Conservation (phyloP, 1,140 invertebrate genomes). For the Aplysia californica region DNA sequence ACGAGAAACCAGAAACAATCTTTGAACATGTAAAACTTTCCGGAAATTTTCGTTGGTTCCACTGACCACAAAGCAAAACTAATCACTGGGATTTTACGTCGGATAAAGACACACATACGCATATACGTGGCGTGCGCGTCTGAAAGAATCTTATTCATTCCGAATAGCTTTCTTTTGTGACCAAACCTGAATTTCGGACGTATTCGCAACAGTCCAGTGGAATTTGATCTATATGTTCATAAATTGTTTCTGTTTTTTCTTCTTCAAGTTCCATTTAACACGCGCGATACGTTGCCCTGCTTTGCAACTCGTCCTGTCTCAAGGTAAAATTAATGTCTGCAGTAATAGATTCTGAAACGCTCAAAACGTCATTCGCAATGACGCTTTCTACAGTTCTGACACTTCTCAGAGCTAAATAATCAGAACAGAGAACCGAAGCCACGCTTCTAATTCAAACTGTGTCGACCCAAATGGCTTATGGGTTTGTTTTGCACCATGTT, state of each 20-base stretch:
- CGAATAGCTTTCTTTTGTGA: background rate
- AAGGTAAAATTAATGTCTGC: too few species aligned
- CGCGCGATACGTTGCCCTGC: background rate
- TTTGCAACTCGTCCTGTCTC: slow-evolving; percentile 31
- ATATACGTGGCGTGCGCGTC: too few species aligned
- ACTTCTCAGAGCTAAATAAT: background rate
- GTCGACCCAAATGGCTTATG: too few species aligned
- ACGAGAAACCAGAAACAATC: too few species aligned
- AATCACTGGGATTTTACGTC: too few species aligned
- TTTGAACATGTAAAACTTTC: too few species aligned
- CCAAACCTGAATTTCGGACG: background rate
- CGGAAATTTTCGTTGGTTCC: too few species aligned
- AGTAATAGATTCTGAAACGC: background rate
- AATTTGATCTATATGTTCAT: background rate
- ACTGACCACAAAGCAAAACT: too few species aligned
- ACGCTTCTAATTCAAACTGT: too few species aligned
- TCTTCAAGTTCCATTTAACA: too few species aligned
- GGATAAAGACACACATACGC: too few species aligned
- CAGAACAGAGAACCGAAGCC: too few species aligned
- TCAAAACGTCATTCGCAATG: background rate
- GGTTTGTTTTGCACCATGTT: background rate
- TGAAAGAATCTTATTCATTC: background rate
- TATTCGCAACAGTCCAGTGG: background rate
- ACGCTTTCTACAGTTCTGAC: background rate
- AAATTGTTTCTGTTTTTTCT: background rate